phyloP scores from a whole-genome alignment of 2,888 invertebrate species.

The Loripinus fragilis region DNA sequence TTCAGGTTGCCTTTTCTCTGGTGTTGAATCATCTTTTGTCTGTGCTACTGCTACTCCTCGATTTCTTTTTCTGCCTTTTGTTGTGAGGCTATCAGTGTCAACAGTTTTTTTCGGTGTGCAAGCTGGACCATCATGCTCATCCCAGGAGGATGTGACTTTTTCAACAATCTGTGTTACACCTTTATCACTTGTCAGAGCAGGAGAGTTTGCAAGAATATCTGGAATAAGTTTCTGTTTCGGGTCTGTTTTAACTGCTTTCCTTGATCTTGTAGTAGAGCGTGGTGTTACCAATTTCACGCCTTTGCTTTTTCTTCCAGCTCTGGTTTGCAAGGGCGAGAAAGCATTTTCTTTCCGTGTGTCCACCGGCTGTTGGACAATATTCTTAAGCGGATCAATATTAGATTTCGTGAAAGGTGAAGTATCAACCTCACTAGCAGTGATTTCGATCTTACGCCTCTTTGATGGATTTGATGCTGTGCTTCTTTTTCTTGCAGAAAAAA shows the following conservation, averaged over 20 bases:
- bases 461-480: conserved; percentile 68
- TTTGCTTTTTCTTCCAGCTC: conserved; percentile 49
- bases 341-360: conserved; percentile 41
- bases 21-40: conserved; percentile 40
- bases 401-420: conserved; percentile 40
- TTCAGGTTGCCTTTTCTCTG: conserved; percentile 32
- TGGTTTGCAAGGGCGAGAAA: conserved; percentile 55
- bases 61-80: conserved; percentile 35
- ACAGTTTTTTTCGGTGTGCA: conserved; percentile 38
- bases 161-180: conserved; percentile 33
- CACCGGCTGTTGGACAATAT: conserved; percentile 25
- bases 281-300: conserved; percentile 9
- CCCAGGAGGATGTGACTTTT: conserved; percentile 68
- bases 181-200: not conserved
- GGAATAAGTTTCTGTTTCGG: conserved; percentile 41
- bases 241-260: conserved; percentile 48
- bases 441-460: conserved; percentile 75
- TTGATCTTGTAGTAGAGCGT: conserved; percentile 42
- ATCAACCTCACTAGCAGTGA: conserved; percentile 44
- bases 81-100: not conserved
- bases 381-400: conserved; percentile 45
- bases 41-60: conserved; percentile 9
- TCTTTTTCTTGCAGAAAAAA: conserved; percentile 74
- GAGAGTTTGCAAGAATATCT: conserved; percentile 7
- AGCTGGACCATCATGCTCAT: conserved; percentile 66